Base-by-base conservation (phyloP, 1,140 invertebrate species). In the Venturia canescens region DNA sequence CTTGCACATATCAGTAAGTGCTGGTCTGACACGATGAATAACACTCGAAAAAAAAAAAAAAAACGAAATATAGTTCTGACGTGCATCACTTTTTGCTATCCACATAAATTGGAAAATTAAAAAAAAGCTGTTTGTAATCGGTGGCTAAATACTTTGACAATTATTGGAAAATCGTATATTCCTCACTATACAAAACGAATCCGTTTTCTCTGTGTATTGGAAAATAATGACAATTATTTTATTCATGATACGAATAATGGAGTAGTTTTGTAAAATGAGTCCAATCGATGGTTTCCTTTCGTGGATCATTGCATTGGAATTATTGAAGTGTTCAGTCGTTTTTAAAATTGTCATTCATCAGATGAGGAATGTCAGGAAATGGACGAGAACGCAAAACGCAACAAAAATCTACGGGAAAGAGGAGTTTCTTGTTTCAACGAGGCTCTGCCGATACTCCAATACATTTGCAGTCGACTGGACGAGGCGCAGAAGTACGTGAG, bases 351-450 rank as follows among this genome's bases (percentile, higher is more conserved):
- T 21, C 70, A 44, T 84, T 71, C 83, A 83, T 70, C 86, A 96
- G 96, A 96, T 89, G 95, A 96, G 89, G 95, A 96, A 92, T 95
- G 94, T 77, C 94, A 95, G 90, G 95, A 96, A 86, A 93, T 96
- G 78, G 91, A 95, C 50, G 94, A 94, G 80, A 94, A 94, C 86
- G 92, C 93, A 23, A 92, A 92, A 80, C 91, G 92, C 83, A 93
- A 93, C 82, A 94, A 93, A 86, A 94, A 92, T 86, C 93, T 93
- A 16, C 93, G 93, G 50, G 93, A 94, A 82, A 94, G 94, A 67
- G 96, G 96, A 3, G 95, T 96, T 0, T 95, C 96, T n/a, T 97
- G 96, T 83, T 97, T 97, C 90, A 97, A 97, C 87, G 97, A 98
- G 92, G 95, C 97, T 0, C 95, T 98, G 81, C 96, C 96, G 0